These are phyloP conservation scores for Nesidiocoris tenuis DNA, from an alignment of 2,888 invertebrate species.

Conservation along the genomic window DNA sequence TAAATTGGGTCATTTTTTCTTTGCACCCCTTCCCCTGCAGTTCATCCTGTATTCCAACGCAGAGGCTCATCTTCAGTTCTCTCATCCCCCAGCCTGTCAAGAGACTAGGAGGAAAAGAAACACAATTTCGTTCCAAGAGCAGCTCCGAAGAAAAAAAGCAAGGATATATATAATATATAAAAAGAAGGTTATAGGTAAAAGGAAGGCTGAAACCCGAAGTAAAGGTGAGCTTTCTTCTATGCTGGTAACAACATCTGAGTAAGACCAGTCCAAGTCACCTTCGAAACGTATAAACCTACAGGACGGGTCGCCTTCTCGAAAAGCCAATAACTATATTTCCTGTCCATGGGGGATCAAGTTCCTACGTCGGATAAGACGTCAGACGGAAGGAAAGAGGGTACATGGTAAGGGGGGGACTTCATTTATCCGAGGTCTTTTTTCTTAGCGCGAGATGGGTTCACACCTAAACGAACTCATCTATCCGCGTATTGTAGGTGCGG, in stretches of 20 bases:
- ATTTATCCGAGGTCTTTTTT: not conserved
- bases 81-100: not conserved
- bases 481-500: no score
- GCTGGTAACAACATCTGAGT: not conserved
- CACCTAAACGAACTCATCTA: no score
- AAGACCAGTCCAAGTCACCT: not conserved
- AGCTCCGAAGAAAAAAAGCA: not conserved
- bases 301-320: not conserved
- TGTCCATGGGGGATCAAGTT: conserved; percentile 39
- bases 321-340: conserved; percentile 42
- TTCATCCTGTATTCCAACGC: conserved; percentile 5
- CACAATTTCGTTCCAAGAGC: conserved; percentile 18
- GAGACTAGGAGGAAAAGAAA: not conserved
- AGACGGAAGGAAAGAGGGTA: not conserved
- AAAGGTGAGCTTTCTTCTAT: conserved; percentile 6
- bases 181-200: conserved; percentile 12
- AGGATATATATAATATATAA: not conserved
- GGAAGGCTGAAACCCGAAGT: not conserved
- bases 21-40: conserved; percentile 5
- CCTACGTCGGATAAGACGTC: conserved; percentile 29
- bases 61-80: not conserved
- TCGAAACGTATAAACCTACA: not conserved
- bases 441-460: not conserved
- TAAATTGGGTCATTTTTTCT: conserved; percentile 40
- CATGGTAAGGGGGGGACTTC: not conserved